Base-by-base conservation (phyloP, 2,113 vertebrate genomes). In the Engraulis encrasicolus region DNA sequence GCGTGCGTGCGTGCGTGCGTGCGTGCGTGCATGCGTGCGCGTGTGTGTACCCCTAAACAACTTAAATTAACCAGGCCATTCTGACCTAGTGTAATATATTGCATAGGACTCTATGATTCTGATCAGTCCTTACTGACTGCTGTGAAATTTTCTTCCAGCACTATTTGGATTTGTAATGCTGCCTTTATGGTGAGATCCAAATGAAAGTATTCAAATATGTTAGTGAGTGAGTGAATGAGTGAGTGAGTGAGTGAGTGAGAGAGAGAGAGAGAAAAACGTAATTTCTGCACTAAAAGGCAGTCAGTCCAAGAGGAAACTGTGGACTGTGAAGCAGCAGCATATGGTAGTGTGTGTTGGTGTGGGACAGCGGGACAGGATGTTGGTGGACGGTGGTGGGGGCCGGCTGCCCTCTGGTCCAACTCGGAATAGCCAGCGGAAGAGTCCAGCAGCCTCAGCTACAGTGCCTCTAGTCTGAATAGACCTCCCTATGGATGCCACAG, bases 361-460 rank as follows among this genome's bases (percentile, higher is more conserved):
- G 23, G 40, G 87, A 50, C 86, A 90, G 84, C 87, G 86, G 61
- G 86, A 87, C 90, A 87, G 90, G 89, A 91, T 89, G 86, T 80
- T 86, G 86, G 90, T 87, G 92, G 87, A 90, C 81, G 79, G 89
- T 89, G 85, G 89, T 84, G 85, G n/a, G 45, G 86, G 38, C 86
- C 90, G 82, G 85, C 89, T 85, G 83, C 92, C 84, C 85, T 85
- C 84, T 87, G 87, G 86, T 83, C 78, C 79, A 84, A 91, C 88
- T 86, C 87, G 83, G 40, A 17, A 80, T 36, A 84, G 50, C 49
- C 77, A 86, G 91, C 91, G 92, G 92, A 94, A 92, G 91, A 86
- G 79, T 79, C 6, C 78, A n/a, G n/a, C 81, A 52, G 85, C 34
- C 81, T 84, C 90, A 88, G 86, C 90, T 87, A 88, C 86, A 87